Base-by-base conservation (phyloP, 2,797 vertebrate species). In the Otolemur crassicaudatus region DNA sequence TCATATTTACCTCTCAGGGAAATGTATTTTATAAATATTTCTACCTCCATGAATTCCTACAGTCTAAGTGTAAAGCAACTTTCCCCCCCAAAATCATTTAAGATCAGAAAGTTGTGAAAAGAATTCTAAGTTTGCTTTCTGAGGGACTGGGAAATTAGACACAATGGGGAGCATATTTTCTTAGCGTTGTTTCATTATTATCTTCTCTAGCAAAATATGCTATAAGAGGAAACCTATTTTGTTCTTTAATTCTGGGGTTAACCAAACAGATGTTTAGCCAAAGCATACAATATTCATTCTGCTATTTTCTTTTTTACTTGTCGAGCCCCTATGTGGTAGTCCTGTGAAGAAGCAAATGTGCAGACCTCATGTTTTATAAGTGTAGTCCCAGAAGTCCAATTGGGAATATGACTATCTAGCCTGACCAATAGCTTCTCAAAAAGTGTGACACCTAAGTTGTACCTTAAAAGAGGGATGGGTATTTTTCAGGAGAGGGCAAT, bases 81-180 rank as follows among this genome's bases (percentile, higher is more conserved):
- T 76, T 96, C 97, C 82, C 17, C 83, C 93, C 83, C 92, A 87
- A 87, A 91, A 31, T 82, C 81, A 91, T 94, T 96, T 94, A 84
- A 90, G 29, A 96, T 96, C 79, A 95, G 27, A 67, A 77, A 91
- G 56, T 87, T 97, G 29, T 96, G 81, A 97, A 97, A 94, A 96
- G 34, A 97, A 81, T 95, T 88, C 88, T 73, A 87, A 96, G 7
- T 87, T 92, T 96, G 31, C 46, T 97, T 94, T 89, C 81, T 83
- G 84, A 79, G 80, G 86, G 73, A 95, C 96, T 97, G 94, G 0
- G 0, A 94, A 96, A 94, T 94, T 81, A 97, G 92, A 25, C 46
- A 75, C 13, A 84, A 97, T 90, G n/a, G 1, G 56, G 63, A 98
- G 23, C 46, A 92, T 96, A n/a, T 46, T 94, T 97, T 87, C 49